Conservation (phyloP, 92 coral and sea anemone species). For the Porites cylindrica region DNA sequence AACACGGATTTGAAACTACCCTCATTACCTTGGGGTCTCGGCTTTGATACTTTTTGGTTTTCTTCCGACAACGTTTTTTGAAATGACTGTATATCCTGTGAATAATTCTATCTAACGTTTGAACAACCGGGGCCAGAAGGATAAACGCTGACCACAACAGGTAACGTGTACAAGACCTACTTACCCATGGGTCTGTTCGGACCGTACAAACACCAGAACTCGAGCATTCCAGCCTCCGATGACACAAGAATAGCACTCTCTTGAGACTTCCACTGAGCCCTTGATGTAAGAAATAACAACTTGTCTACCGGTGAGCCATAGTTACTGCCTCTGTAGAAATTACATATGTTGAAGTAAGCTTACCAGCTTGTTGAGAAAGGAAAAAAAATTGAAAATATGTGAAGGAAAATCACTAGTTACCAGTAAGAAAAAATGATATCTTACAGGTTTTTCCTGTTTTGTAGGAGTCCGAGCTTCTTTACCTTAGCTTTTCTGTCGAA, state of each 20-base stretch:
- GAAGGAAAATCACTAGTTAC: not conserved
- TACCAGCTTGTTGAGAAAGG: not conserved
- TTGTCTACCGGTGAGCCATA: slow-evolving; percentile 77
- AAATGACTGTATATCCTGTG: no score
- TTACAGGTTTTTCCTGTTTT: slow-evolving; percentile 32
- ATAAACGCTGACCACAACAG: no score
- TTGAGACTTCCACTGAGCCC: slow-evolving; percentile 89
- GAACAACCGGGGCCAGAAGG: no score
- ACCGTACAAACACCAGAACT: slow-evolving; percentile 95
- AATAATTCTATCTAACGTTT: no score
- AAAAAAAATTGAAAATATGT: not conserved
- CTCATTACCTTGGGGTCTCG: no score
- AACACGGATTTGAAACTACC: no score
- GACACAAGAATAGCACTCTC: slow-evolving; percentile 94
- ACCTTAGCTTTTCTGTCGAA: slow-evolving; percentile 83
- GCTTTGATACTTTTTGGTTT: no score
- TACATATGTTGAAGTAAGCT: not conserved
- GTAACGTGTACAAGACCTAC: not conserved
- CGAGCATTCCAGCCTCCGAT: slow-evolving; percentile 87
- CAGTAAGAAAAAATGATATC: not conserved
- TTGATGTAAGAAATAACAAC: slow-evolving; percentile 79
- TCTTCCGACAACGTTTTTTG: no score
- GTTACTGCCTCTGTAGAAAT: slow-evolving; percentile 34
- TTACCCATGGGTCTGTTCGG: slow-evolving; percentile 86
- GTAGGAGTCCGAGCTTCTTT: slow-evolving; percentile 80